A percentile compares a stretch with the other conserved stretches of the same genome.
Conservation (phyloP, 30 jellyfish, hydroid and myxozoan species). For the Phacellophora camtschatica region DNA sequence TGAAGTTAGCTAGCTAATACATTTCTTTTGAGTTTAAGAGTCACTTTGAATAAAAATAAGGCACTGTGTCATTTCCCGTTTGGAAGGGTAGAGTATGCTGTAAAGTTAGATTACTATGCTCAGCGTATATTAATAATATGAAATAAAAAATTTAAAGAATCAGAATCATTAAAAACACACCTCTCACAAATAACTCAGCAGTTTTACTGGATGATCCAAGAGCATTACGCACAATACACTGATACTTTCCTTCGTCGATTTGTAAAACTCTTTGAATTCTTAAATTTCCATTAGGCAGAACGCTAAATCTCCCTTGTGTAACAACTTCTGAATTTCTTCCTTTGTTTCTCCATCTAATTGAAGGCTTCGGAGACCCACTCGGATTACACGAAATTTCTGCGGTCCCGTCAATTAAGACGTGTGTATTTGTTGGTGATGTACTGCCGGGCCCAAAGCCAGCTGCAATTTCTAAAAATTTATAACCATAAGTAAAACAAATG, state of each 20-base stretch:
- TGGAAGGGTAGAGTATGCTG: too few species aligned
- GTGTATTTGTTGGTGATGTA: conserved; percentile 73
- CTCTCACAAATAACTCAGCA: conserved; percentile 72
- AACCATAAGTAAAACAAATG: too few species aligned
- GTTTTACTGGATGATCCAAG: conserved; percentile 53
- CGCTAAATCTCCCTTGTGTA: conserved; percentile 49
- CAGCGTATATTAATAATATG: too few species aligned
- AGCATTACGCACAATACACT: conserved; percentile 70
- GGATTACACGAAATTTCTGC: conserved; percentile 86
- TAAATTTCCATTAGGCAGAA: conserved; percentile 62
- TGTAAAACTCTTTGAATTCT: conserved; percentile 53
- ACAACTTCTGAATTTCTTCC: conserved; percentile 19
- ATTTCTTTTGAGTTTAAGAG: too few species aligned
- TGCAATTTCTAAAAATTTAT: conserved; percentile 35
- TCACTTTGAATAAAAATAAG: too few species aligned
- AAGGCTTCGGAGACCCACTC: conserved; percentile 91
- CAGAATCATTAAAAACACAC: too few species aligned
- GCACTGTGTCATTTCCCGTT: too few species aligned
- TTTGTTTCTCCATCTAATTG: conserved; percentile 71
- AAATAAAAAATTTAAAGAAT: too few species aligned
- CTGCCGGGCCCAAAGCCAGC: conserved; percentile 87
- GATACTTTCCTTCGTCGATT: conserved; percentile 74
- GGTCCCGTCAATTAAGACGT: conserved; percentile 71
- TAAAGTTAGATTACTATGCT: too few species aligned
- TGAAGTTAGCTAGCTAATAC: too few species aligned